Evolutionary conservation across 2,797 vertebrate species (phyloP).

Genomic region (Acipenser oxyrinchus): DNA sequence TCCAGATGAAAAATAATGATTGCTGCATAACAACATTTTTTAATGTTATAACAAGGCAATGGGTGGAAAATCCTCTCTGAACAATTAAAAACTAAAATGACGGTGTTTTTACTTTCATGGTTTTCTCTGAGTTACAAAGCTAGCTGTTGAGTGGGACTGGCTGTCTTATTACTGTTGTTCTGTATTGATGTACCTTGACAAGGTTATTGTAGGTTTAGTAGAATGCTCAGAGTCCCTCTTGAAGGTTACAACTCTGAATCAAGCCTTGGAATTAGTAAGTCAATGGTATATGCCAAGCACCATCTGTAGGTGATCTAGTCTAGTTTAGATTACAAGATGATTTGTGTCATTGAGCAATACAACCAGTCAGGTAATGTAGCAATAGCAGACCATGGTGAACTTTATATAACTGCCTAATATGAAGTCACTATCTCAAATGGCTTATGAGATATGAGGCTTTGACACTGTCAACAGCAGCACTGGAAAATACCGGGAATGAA

Average conservation of each 20-base stretch:
- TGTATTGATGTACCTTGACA: conserved; percentile 24
- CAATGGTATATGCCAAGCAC: too few species aligned
- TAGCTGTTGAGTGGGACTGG: background rate
- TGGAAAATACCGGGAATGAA: too few species aligned
- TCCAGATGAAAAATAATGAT: conserved; percentile 57
- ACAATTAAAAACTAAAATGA: background rate
- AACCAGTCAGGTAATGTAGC: too few species aligned
- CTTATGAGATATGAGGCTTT: too few species aligned
- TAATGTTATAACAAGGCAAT: background rate
- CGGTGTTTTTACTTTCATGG: conserved; percentile 20
- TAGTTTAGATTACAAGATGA: too few species aligned
- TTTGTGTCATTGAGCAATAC: too few species aligned
- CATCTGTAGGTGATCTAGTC: too few species aligned
- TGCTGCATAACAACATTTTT: conserved; percentile 34
- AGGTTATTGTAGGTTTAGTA: conserved; percentile 29
- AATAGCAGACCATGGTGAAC: too few species aligned
- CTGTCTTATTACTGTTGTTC: background rate
- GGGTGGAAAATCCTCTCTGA: conserved; percentile 20
- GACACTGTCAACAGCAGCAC: too few species aligned
- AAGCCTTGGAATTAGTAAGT: background rate
- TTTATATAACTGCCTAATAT: too few species aligned
- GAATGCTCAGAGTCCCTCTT: conserved; percentile 11
- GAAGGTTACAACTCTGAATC: conserved; percentile 7
- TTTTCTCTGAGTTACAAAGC: background rate
- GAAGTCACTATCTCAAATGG: too few species aligned